Conservation (phyloP, 2,888 invertebrate species). For the Drosophila tripunctata region DNA sequence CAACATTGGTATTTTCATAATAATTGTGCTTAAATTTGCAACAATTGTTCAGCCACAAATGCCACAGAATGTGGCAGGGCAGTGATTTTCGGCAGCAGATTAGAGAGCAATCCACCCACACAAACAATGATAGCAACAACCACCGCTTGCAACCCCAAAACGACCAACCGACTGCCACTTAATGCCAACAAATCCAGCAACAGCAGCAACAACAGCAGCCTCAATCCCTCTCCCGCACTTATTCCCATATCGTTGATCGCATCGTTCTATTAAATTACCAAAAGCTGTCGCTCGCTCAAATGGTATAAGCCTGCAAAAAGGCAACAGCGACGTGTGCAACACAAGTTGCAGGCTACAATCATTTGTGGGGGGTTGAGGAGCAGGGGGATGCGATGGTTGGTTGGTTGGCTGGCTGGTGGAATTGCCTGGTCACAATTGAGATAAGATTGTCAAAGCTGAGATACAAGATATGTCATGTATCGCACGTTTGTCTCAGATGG, state of each 20-base stretch:
- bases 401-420: conserved; percentile 50
- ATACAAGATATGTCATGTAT: conserved; percentile 83
- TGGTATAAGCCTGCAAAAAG: conserved; percentile 43
- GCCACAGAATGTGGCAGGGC: conserved; percentile 62
- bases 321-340: conserved; percentile 56
- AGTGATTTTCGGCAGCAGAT: conserved; percentile 65
- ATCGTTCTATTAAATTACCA: conserved; percentile 78
- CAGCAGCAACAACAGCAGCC: conserved; percentile 29
- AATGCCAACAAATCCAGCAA: conserved; percentile 47
- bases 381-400: background rate
- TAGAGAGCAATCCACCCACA: conserved; percentile 50
- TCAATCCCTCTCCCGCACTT: conserved; percentile 7
- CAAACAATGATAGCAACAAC: conserved; percentile 54
- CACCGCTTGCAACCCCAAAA: conserved; percentile 57
- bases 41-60: conserved; percentile 62
- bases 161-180: conserved; percentile 19
- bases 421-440: conserved; percentile 83
- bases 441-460: conserved; percentile 78
- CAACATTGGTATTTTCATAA: conserved; percentile 58
- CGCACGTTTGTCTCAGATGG: conserved; percentile 53
- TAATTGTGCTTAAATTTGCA: conserved; percentile 76
- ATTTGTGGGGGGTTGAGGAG: background rate
- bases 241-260: conserved; percentile 68
- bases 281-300: conserved; percentile 70
- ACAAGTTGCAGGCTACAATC: conserved; percentile 38